These are phyloP conservation scores for Petroica traversi DNA, from an alignment of 2,113 vertebrate genomes.

Conservation along the genomic window DNA sequence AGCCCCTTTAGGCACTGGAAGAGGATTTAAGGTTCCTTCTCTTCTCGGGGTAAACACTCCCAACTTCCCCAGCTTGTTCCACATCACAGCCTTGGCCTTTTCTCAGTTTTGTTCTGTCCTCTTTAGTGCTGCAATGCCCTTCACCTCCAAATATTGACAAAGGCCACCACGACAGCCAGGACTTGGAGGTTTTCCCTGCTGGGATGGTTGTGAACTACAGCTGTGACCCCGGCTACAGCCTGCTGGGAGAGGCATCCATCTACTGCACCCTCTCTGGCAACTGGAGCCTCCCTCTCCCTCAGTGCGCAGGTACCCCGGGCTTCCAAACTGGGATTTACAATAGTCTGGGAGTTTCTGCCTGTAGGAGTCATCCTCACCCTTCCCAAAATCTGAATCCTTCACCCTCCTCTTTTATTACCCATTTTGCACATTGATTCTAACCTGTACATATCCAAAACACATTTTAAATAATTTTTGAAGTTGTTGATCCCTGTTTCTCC, in stretches of 20 bases:
- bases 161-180: constrained; percentile 19
- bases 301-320: not conserved
- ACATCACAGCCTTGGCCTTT: accelerated
- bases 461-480: not conserved
- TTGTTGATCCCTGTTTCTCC: accelerated
- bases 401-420: not conserved
- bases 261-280: constrained; percentile 23
- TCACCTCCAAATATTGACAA: constrained; percentile 57
- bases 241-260: constrained; percentile 53
- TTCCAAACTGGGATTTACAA: not conserved
- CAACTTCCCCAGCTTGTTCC: not conserved
- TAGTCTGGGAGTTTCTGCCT: not conserved
- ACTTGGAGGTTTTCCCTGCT: not conserved
- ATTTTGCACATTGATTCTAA: not conserved
- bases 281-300: constrained; percentile 67
- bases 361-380: not conserved
- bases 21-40: not conserved
- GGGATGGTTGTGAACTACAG: constrained; percentile 63
- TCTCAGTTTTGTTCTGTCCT: not conserved
- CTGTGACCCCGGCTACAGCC: constrained; percentile 60
- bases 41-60: not conserved
- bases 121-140: constrained; percentile 28
- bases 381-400: not conserved
- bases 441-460: accelerated
- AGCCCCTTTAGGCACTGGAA: not conserved